Conservation (phyloP, 2,797 vertebrate species). For the Aulostomus chinensis region DNA sequence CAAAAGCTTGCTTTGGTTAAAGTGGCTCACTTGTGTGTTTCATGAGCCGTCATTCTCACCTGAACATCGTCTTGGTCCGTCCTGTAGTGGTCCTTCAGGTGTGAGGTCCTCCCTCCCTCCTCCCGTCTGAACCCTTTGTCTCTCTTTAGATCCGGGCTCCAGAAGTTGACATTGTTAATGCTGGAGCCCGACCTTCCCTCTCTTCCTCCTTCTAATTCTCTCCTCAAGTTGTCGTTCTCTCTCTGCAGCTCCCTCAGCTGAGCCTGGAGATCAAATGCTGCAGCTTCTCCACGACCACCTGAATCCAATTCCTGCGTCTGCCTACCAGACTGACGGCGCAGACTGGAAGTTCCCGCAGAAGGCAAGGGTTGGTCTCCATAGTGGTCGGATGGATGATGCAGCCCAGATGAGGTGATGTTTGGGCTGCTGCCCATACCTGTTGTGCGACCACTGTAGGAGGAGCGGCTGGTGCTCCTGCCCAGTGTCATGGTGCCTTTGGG, state of each 20-base stretch:
- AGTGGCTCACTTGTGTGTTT: neutral
- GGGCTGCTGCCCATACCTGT: constrained; percentile 91
- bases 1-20: neutral
- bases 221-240: constrained; percentile 90
- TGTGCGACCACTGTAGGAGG: constrained; percentile 84
- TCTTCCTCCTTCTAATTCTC: constrained; percentile 89
- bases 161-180: constrained; percentile 91
- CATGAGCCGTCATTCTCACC: too few species aligned
- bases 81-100: constrained; percentile 90
- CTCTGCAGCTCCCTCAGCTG: constrained; percentile 92
- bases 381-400: constrained; percentile 84
- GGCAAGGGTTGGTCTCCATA: constrained; percentile 82
- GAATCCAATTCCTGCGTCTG: constrained; percentile 52
- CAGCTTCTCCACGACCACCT: constrained; percentile 40
- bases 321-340: constrained; percentile 83
- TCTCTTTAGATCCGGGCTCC: constrained; percentile 92
- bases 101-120: constrained; percentile 85
- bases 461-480: constrained; percentile 88
- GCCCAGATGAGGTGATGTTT: constrained; percentile 89
- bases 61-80: constrained; percentile 90
- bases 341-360: constrained; percentile 79
- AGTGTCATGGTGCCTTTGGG: constrained; percentile 96
- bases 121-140: constrained; percentile 89
- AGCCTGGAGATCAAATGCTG: constrained; percentile 86
- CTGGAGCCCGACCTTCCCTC: constrained; percentile 86